phyloP scores from a whole-genome alignment of 2,113 vertebrate genomes.

The Puntigrus tetrazona region DNA sequence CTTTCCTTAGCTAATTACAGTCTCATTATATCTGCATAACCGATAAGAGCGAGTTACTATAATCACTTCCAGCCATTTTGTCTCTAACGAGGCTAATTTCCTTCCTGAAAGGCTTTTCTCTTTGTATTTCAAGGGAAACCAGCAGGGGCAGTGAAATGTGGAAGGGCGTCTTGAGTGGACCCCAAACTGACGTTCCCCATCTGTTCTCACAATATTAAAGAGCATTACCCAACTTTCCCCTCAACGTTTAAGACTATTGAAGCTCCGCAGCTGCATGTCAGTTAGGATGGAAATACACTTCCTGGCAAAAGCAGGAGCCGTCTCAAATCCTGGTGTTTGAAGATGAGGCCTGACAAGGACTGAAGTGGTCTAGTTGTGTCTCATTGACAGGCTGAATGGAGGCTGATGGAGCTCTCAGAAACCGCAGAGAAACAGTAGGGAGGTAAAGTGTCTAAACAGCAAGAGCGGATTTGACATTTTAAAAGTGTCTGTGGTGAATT shows the following conservation, averaged over 20 bases:
- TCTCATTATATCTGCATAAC: conserved; percentile 14
- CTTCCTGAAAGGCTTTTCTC: conserved; percentile 44
- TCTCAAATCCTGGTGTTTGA: conserved; percentile 9
- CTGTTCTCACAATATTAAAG: conserved; percentile 49
- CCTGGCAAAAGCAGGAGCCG: conserved; percentile 7
- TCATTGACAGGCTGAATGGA: conserved; percentile 33
- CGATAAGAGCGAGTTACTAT: conserved; percentile 38
- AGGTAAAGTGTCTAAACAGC: conserved; percentile 16
- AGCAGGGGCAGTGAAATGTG: conserved; percentile 15
- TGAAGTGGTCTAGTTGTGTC: conserved; percentile 28
- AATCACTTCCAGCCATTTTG: conserved; percentile 49
- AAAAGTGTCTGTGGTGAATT: conserved; percentile 11
- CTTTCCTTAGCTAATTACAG: not conserved
- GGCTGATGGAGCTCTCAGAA: conserved; percentile 15
- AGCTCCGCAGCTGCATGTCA: conserved; percentile 39
- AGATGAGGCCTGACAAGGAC: not conserved
- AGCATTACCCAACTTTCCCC: not conserved
- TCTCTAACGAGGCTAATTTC: conserved; percentile 37
- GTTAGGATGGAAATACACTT: conserved; percentile 20
- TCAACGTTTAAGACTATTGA: conserved; percentile 18
- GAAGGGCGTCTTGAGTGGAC: conserved; percentile 25
- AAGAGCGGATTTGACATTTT: conserved; percentile 24
- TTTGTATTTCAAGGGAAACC: conserved; percentile 27
- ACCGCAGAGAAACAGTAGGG: not conserved
- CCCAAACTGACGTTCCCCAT: conserved; percentile 40